These are phyloP conservation scores for Phycodurus eques DNA, from an alignment of 2,113 vertebrate species.

Conservation along the genomic window DNA sequence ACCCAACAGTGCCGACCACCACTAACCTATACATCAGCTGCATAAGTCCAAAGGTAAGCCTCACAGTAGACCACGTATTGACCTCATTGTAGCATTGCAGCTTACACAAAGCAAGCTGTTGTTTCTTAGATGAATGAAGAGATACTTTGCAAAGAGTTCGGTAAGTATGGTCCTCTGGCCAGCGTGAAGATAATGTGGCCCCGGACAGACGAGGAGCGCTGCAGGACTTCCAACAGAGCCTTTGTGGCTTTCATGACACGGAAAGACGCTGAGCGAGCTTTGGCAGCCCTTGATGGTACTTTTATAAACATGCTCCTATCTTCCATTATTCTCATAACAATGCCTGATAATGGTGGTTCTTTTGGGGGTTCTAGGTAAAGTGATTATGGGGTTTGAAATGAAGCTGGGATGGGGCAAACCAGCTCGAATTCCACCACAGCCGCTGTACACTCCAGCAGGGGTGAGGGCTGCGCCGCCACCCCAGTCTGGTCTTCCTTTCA, in stretches of 20 bases:
- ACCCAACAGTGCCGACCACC: constrained; percentile 71
- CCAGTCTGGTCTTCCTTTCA: constrained; percentile 78
- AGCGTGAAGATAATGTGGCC: constrained; percentile 85
- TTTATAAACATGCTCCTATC: not conserved
- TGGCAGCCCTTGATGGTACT: constrained; percentile 76
- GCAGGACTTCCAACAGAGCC: constrained; percentile 75
- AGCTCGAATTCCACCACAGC: constrained; percentile 77
- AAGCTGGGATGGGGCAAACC: constrained; percentile 82
- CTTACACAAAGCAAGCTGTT: not conserved
- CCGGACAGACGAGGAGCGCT: constrained; percentile 77
- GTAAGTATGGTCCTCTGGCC: constrained; percentile 78
- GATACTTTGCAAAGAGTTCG: constrained; percentile 81
- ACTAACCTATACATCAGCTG: constrained; percentile 81
- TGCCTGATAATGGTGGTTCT: not conserved
- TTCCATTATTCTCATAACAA: not conserved
- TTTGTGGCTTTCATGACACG: constrained; percentile 82
- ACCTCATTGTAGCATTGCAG: not conserved
- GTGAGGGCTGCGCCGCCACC: constrained; percentile 74
- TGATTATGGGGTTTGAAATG: constrained; percentile 81
- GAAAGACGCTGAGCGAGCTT: constrained; percentile 77
- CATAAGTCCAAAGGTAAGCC: constrained; percentile 78
- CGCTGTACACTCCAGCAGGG: constrained; percentile 76
- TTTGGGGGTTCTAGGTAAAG: constrained; percentile 68
- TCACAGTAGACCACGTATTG: not conserved
- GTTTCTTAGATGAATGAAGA: constrained; percentile 78